Conservation (phyloP, 2,888 invertebrate species). For the Cheilosia impressa region DNA sequence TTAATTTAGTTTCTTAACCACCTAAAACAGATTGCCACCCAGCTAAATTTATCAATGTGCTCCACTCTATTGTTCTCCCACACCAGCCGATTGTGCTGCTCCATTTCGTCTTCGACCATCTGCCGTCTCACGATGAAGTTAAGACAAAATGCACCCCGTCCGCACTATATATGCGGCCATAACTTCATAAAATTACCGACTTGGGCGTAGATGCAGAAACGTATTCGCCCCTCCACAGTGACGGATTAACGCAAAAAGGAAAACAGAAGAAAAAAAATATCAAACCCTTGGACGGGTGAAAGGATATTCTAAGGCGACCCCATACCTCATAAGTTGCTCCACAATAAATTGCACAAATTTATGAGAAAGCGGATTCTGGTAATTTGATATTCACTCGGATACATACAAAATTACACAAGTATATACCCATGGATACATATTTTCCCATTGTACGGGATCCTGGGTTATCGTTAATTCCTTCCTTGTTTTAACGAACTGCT, state of each 20-base stretch:
- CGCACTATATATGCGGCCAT: conserved; percentile 22
- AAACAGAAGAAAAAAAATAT: not conserved
- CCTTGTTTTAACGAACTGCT: conserved; percentile 51
- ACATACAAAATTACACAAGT: conserved; percentile 9
- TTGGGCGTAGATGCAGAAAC: conserved; percentile 15
- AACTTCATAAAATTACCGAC: conserved; percentile 35
- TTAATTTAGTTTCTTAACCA: conserved; percentile 37
- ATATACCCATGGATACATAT: conserved; percentile 17
- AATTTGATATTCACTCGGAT: conserved; percentile 62
- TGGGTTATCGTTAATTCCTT: conserved; percentile 64
- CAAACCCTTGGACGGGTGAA: not conserved
- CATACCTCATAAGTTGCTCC: conserved; percentile 54
- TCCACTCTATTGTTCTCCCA: not conserved
- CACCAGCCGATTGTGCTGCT: conserved; percentile 11
- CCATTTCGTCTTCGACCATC: not conserved
- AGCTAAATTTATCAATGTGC: conserved; percentile 32
- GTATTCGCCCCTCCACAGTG: conserved; percentile 18
- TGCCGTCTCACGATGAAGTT: conserved; percentile 14
- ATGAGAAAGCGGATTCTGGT: conserved; percentile 59
- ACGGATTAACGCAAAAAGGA: conserved; percentile 10
- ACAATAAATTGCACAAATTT: conserved; percentile 71
- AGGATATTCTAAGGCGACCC: conserved; percentile 20
- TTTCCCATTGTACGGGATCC: conserved; percentile 26
- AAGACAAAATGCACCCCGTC: conserved; percentile 25
- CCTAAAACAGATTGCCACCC: conserved; percentile 47